Evolutionary conservation across 23 tunicate species (phyloP).

Genomic region (Halocynthia aurantium): DNA sequence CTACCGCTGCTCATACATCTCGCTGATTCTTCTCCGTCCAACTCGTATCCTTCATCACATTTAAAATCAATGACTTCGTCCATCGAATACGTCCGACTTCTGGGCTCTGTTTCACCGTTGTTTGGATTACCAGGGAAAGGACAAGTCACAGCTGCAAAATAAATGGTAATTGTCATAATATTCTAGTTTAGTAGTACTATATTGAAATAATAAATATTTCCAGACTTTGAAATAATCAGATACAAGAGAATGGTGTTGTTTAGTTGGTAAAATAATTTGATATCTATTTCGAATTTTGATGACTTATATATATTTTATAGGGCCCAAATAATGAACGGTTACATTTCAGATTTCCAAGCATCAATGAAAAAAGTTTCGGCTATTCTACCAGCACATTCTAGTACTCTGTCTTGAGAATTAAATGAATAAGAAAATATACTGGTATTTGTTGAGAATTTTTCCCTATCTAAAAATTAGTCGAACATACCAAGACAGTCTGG

Average conservation of each 20-base stretch:
- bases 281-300: too few relatives aligned
- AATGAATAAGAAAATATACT: too few relatives aligned
- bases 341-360: too few relatives aligned
- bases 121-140: conserved; percentile 12
- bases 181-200: neutral
- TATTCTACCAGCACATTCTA: too few relatives aligned
- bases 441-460: too few relatives aligned
- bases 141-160: conserved; percentile 29
- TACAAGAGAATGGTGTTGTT: neutral
- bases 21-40: conserved; percentile 1
- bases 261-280: too few relatives aligned
- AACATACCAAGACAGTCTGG: conserved; percentile 17
- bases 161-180: neutral
- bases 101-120: conserved; percentile 21
- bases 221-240: neutral
- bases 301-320: too few relatives aligned
- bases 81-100: conserved; percentile 10
- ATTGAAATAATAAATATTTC: neutral
- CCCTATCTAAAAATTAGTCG: neutral
- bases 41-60: conserved; percentile 34
- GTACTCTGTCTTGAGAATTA: too few relatives aligned
- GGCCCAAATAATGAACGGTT: too few relatives aligned
- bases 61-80: conserved; percentile 17
- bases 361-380: too few relatives aligned
- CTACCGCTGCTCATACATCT: conserved; percentile 18